A percentile compares a stretch with the other conserved stretches of the same genome.
Conservation (phyloP, 2,113 vertebrate genomes). For the Nettapus auritus region DNA sequence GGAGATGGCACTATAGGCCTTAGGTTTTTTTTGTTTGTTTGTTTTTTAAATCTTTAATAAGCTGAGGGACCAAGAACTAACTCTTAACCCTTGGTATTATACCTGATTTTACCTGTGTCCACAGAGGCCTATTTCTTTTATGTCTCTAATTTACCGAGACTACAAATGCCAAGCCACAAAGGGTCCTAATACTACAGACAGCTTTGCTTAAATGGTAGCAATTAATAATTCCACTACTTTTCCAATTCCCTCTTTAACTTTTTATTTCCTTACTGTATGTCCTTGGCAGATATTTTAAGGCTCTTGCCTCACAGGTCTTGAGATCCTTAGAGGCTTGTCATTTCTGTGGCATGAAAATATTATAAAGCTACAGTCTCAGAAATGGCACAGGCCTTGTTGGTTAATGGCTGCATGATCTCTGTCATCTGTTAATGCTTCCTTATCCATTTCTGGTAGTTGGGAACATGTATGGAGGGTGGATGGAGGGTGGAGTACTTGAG, state of each 20-base stretch:
- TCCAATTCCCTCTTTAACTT: background rate
- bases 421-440: background rate
- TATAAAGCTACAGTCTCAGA: background rate
- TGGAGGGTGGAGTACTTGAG: background rate
- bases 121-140: slow-evolving; percentile 4
- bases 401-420: background rate
- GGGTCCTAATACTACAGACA: background rate
- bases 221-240: slow-evolving; percentile 46
- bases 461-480: background rate
- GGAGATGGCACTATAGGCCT: background rate
- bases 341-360: background rate
- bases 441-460: background rate
- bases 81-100: background rate
- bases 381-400: background rate
- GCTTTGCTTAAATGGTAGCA: slow-evolving; percentile 40
- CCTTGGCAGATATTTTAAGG: slow-evolving; percentile 27
- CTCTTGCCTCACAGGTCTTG: background rate
- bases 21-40: background rate
- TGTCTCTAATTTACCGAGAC: slow-evolving; percentile 24
- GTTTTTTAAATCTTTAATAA: background rate
- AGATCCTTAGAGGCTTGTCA: slow-evolving; percentile 9
- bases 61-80: background rate
- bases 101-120: slow-evolving; percentile 31
- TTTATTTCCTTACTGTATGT: slow-evolving; percentile 21
- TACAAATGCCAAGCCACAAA: slow-evolving; percentile 44